A percentile compares a stretch with the other conserved stretches of the same genome.
phyloP scores from a whole-genome alignment of 2,113 vertebrate genomes.

The Balaeniceps rex region DNA sequence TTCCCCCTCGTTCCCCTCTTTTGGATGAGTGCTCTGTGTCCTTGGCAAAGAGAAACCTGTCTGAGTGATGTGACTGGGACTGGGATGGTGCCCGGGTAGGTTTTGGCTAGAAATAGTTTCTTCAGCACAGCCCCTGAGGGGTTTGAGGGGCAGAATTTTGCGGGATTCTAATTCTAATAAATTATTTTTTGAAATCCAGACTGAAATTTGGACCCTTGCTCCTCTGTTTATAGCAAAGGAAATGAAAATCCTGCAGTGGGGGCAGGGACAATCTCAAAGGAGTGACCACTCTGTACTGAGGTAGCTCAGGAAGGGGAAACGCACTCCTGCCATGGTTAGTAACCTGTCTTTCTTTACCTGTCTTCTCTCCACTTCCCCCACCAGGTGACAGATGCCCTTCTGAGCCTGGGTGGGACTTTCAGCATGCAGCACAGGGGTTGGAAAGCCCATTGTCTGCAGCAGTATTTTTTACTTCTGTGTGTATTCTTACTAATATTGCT shows the following conservation, averaged over 20 bases:
- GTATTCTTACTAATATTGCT: background rate
- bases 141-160: background rate
- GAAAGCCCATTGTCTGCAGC: background rate
- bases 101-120: background rate
- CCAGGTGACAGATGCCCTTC: background rate
- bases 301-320: constrained; percentile 11
- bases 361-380: background rate
- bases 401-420: background rate
- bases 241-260: background rate
- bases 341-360: background rate
- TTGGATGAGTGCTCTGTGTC: background rate
- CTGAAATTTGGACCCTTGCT: background rate
- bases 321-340: background rate
- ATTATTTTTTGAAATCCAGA: background rate
- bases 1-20: background rate
- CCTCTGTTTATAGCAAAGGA: constrained; percentile 9
- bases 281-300: background rate
- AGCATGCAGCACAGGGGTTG: background rate
- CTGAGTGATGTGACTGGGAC: background rate
- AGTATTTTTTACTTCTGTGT: background rate
- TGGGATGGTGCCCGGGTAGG: background rate
- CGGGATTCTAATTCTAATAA: background rate
- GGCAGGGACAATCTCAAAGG: background rate
- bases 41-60: background rate
- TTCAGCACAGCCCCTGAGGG: background rate